A percentile compares a stretch with the other conserved stretches of the same genome.
Evolutionary conservation across 2,797 vertebrate species (phyloP).

Genomic region (Danio aesculapii): DNA sequence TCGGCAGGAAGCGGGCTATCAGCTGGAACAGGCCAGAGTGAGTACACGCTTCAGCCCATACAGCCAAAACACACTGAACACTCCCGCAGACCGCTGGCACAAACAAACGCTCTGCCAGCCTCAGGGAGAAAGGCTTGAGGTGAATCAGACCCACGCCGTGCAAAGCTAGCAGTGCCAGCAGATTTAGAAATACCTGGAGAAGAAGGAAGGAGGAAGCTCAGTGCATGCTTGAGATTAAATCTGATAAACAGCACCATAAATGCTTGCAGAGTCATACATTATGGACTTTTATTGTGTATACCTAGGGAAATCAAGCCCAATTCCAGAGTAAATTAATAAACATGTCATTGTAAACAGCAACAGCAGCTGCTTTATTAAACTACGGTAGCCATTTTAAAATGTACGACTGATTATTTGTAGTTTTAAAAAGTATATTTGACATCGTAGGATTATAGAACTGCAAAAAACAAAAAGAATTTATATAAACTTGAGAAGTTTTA

Average conservation of each 20-base stretch:
- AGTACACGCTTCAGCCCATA: slow-evolving; percentile 72
- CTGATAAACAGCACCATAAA: background rate
- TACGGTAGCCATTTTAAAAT: no score
- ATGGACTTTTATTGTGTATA: background rate
- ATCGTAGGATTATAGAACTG: no score
- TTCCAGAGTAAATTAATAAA: slow-evolving; percentile 1
- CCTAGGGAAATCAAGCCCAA: background rate
- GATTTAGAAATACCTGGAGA: slow-evolving; percentile 74
- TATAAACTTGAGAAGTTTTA: no score
- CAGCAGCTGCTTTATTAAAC: background rate
- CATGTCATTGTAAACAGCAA: background rate
- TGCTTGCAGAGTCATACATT: background rate
- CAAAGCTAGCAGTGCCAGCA: slow-evolving; percentile 72
- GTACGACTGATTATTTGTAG: no score
- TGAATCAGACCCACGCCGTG: slow-evolving; percentile 66
- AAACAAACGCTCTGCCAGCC: slow-evolving; percentile 75
- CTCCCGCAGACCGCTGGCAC: slow-evolving; percentile 78
- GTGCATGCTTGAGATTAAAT: background rate
- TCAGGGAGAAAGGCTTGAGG: slow-evolving; percentile 70
- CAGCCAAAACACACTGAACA: slow-evolving; percentile 68
- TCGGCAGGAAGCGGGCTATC: slow-evolving; percentile 70
- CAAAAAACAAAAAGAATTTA: no score
- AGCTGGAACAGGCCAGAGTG: slow-evolving; percentile 68
- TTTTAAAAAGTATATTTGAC: no score
- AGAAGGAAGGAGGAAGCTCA: background rate